A percentile compares a stretch with the other conserved stretches of the same genome.
phyloP scores from a whole-genome alignment of 2,797 vertebrate genomes.

The Spinibarbus caldwelli region DNA sequence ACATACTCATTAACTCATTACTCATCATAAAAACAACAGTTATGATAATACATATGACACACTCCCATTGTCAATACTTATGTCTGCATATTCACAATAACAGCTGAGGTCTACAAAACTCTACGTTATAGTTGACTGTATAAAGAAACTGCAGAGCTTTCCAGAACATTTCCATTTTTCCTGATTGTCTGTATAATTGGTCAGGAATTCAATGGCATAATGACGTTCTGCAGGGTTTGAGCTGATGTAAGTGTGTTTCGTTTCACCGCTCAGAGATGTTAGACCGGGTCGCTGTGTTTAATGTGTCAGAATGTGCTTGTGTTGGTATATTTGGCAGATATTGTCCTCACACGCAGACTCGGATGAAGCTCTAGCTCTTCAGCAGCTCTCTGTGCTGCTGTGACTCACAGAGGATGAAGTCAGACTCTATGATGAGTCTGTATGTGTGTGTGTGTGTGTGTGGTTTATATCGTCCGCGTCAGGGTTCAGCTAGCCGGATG shows the following conservation, averaged over 20 bases:
- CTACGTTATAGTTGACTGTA: not conserved
- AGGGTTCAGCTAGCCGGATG: slow-evolving; percentile 57
- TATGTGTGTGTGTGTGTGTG: not conserved
- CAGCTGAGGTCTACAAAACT: not conserved
- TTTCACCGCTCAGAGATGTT: not conserved
- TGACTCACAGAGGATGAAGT: slow-evolving; percentile 56
- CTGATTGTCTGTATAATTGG: not conserved
- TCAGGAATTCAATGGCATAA: not conserved
- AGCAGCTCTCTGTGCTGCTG: slow-evolving; percentile 63
- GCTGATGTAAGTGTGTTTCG: not conserved
- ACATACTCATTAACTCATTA: not conserved
- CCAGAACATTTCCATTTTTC: not conserved
- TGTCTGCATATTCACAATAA: not conserved
- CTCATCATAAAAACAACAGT: no score
- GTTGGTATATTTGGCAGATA: slow-evolving; percentile 32
- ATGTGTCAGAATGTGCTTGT: not conserved
- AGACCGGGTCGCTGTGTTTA: not conserved
- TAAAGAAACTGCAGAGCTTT: not conserved
- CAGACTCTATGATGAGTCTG: slow-evolving; percentile 5
- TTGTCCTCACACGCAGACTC: slow-evolving; percentile 17
- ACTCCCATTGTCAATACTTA: no score
- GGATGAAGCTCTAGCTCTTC: no score
- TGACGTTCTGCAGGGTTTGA: no score
- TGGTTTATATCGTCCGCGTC: slow-evolving; percentile 41
- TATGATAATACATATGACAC: not conserved